A percentile compares a stretch with the other conserved stretches of the same genome.
Conservation (phyloP, 2,113 vertebrate genomes). For the Benitochromis conjunctus region DNA sequence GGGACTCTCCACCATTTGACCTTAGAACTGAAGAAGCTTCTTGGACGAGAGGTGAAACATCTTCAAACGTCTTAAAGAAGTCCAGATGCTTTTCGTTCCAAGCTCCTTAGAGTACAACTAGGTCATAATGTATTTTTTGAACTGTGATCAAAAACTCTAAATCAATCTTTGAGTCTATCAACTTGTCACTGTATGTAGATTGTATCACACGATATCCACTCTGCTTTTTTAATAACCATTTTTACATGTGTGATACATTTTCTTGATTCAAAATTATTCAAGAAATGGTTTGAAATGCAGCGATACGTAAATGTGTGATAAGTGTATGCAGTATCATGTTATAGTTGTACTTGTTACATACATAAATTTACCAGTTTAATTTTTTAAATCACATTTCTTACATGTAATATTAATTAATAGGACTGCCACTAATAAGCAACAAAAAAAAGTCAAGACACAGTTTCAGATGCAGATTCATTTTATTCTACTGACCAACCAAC, state of each 20-base stretch:
- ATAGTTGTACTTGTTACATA: not conserved
- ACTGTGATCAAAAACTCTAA: not conserved
- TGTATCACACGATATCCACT: not conserved
- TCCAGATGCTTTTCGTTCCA: not conserved
- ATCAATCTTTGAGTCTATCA: not conserved
- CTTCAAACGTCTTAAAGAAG: not conserved
- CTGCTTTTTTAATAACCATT: not conserved
- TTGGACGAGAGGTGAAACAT: too few relatives aligned
- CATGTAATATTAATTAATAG: not conserved
- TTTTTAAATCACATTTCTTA: not conserved
- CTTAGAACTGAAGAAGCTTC: not conserved
- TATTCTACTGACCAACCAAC: slow-evolving; percentile 51
- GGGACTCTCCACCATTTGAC: not conserved
- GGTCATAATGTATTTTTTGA: not conserved
- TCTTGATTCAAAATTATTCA: not conserved
- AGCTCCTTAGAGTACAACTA: not conserved
- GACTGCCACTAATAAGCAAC: not conserved
- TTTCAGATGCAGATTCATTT: slow-evolving; percentile 40
- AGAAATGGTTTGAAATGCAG: not conserved
- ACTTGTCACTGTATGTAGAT: not conserved
- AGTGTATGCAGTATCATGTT: not conserved
- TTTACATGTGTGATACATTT: not conserved
- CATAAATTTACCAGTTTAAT: not conserved
- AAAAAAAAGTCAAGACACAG: not conserved
- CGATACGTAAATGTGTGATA: too few relatives aligned